These are phyloP conservation scores for Eulithis prunata DNA, from an alignment of 2,888 invertebrate species.

Conservation along the genomic window DNA sequence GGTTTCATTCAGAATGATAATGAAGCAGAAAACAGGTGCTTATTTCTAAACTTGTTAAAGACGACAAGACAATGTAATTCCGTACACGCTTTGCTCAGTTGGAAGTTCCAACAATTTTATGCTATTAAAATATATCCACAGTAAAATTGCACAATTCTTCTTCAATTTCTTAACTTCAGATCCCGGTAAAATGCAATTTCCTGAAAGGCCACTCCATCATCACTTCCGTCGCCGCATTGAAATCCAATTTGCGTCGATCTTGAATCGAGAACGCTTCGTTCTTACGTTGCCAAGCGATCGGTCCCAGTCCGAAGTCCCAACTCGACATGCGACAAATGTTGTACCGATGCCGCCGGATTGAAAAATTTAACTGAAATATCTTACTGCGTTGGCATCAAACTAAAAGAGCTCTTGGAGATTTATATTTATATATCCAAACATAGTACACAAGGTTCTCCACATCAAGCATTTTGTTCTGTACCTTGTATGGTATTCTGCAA, in stretches of 20 bases:
- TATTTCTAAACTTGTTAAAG: slow-evolving; percentile 1
- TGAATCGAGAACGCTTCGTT: slow-evolving; percentile 32
- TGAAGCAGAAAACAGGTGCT: slow-evolving; percentile 2
- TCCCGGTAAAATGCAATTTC: slow-evolving; percentile 40
- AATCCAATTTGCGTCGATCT: slow-evolving; percentile 43
- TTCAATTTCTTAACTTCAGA: slow-evolving; percentile 30
- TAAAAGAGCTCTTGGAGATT: neutral
- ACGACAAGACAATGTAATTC: too few relatives aligned
- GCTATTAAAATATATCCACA: neutral
- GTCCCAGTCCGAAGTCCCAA: neutral
- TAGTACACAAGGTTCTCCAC: neutral
- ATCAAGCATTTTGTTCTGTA: too few relatives aligned
- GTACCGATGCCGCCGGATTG: neutral
- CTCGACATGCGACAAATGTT: slow-evolving; percentile 5
- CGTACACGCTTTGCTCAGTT: too few relatives aligned
- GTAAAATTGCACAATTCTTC: slow-evolving; percentile 8
- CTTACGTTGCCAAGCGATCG: slow-evolving; percentile 31
- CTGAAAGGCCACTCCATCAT: slow-evolving; percentile 37
- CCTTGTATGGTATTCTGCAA: too few relatives aligned
- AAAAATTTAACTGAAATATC: slow-evolving; percentile 1
- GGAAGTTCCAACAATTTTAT: neutral
- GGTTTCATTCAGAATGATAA: slow-evolving; percentile 7
- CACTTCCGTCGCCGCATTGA: slow-evolving; percentile 40
- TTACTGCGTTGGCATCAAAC: slow-evolving; percentile 5
- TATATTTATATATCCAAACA: neutral